Percentiles rank a stretch among this genome's conserved stretches.
These are phyloP conservation scores for Ferdinandea cuprea DNA, from an alignment of 2,888 invertebrate genomes.

Conservation along the genomic window DNA sequence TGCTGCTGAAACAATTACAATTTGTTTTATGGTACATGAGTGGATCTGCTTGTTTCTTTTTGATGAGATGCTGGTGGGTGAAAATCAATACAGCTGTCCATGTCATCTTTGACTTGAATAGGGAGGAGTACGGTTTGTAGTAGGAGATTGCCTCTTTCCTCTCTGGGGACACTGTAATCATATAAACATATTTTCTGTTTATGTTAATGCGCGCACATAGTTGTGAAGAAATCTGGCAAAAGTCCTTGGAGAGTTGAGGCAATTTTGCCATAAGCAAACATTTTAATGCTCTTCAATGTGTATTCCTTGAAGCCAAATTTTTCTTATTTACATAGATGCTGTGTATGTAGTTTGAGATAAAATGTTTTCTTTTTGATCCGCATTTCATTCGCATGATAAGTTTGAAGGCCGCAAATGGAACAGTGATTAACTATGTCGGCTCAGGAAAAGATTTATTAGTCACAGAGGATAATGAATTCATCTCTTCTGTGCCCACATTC, in stretches of 20 bases:
- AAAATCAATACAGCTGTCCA: constrained; percentile 30
- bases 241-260: constrained; percentile 17
- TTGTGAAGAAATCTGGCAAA: background rate
- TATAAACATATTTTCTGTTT: background rate
- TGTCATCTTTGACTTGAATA: background rate
- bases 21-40: constrained; percentile 36
- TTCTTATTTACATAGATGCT: background rate
- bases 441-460: background rate
- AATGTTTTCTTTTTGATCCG: background rate
- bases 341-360: background rate
- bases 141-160: background rate
- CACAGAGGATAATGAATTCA: background rate
- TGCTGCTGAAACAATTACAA: constrained; percentile 47
- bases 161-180: constrained; percentile 22
- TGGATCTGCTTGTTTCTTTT: constrained; percentile 44
- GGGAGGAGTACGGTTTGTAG: background rate
- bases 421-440: background rate
- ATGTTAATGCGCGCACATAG: background rate
- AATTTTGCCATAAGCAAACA: constrained; percentile 5
- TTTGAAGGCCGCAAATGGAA: constrained; percentile 8
- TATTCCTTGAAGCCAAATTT: background rate
- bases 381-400: constrained; percentile 5
- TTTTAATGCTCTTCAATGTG: constrained; percentile 20
- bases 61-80: constrained; percentile 1
- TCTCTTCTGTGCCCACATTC: too few species aligned